phyloP scores from a whole-genome alignment of 2,888 invertebrate genomes.

The Hymenopus coronatus region DNA sequence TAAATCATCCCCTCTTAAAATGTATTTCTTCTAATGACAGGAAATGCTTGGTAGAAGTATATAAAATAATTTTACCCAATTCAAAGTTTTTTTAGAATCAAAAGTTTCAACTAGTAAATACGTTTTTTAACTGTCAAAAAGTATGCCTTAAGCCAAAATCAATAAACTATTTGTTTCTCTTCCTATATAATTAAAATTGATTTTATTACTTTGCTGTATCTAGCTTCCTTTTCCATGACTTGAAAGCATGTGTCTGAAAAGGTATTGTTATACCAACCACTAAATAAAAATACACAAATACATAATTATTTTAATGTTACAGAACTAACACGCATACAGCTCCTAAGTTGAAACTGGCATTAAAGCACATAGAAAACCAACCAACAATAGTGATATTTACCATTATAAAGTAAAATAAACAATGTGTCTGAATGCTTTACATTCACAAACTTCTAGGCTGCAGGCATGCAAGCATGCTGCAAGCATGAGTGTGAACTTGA shows the following conservation, averaged over 20 bases:
- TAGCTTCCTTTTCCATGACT: neutral
- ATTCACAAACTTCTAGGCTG: constrained; percentile 16
- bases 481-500: constrained; percentile 22
- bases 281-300: neutral
- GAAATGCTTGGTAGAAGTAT: too few relatives aligned
- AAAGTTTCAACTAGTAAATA: neutral
- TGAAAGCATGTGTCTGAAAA: neutral
- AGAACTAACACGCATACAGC: neutral
- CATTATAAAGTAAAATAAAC: neutral
- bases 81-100: neutral
- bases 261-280: neutral
- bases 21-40: too few relatives aligned
- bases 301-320: neutral
- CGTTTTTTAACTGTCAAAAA: neutral
- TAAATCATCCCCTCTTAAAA: too few relatives aligned
- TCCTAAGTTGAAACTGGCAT: neutral
- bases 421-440: constrained; percentile 4
- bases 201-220: neutral
- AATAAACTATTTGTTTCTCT: neutral
- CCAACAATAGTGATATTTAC: neutral
- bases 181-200: neutral
- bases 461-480: constrained; percentile 32
- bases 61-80: too few relatives aligned
- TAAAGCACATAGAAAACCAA: neutral
- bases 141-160: neutral